Percentiles rank a stretch among this genome's conserved stretches.
These are phyloP conservation scores for Teleogryllus oceanicus DNA, from an alignment of 2,888 invertebrate species.

Conservation along the genomic window DNA sequence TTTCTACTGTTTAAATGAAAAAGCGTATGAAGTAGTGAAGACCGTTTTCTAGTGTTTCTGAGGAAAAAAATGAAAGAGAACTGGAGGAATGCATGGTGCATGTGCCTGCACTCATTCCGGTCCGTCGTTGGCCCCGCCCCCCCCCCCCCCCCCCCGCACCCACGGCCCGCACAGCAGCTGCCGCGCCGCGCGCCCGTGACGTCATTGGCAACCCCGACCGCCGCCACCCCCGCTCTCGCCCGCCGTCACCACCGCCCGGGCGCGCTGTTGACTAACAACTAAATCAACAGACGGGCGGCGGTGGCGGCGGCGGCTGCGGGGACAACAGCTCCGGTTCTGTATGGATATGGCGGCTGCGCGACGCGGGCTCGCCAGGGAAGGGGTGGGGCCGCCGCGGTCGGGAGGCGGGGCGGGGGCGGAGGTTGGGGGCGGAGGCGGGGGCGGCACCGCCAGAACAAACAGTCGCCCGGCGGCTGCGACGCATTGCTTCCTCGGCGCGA, in stretches of 20 bases:
- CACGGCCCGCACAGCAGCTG: background rate
- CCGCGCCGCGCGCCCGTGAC: background rate
- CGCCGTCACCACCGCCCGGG: background rate
- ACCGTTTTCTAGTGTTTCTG: too few relatives aligned
- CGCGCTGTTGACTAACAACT: conserved; percentile 10
- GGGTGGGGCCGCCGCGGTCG: background rate
- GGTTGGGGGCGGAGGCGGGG: background rate
- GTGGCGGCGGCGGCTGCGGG: background rate
- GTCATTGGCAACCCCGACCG: background rate
- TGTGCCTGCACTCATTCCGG: too few relatives aligned
- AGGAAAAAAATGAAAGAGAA: too few relatives aligned
- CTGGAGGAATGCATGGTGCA: too few relatives aligned
- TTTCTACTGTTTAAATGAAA: too few relatives aligned
- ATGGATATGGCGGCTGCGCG: background rate
- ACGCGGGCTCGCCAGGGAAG: background rate
- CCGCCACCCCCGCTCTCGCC: background rate
- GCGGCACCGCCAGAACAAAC: conserved; percentile 2
- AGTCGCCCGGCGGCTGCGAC: conserved; percentile 11
- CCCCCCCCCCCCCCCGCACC: background rate
- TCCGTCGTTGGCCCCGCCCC: too few relatives aligned
- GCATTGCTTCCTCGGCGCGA: background rate
- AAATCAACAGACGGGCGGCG: conserved; percentile 9
- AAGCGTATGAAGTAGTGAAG: too few relatives aligned
- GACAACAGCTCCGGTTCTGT: conserved; percentile 1
- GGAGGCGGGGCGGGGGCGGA: background rate